Conservation (phyloP, 2,113 vertebrate species). For the Genyomyrus donnyi region DNA sequence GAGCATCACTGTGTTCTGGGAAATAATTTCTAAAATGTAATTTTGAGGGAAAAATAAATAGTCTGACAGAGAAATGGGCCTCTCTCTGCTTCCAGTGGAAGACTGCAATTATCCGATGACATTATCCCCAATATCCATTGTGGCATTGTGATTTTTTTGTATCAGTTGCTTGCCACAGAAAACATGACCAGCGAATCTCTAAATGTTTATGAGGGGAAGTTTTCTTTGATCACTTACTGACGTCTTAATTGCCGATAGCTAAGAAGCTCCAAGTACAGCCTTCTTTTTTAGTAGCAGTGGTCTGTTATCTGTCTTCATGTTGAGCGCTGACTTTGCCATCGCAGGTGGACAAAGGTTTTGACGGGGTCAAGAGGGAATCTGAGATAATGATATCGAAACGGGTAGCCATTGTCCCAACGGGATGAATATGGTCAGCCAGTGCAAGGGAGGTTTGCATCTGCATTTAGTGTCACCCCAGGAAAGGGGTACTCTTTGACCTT, state of each 20-base stretch:
- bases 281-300: neutral
- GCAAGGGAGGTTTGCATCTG: neutral
- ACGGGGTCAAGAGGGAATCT: neutral
- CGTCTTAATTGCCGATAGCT: neutral
- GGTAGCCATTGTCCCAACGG: neutral
- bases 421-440: neutral
- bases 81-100: neutral
- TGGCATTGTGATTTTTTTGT: neutral
- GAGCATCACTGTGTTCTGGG: neutral
- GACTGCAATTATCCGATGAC: neutral
- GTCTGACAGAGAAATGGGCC: neutral
- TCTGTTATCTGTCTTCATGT: neutral
- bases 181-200: neutral
- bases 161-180: neutral
- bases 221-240: neutral
- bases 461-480: neutral
- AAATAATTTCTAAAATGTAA: conserved; percentile 6
- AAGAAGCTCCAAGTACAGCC: neutral
- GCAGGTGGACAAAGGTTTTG: neutral
- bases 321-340: neutral
- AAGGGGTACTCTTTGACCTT: neutral
- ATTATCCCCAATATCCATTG: neutral
- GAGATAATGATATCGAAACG: neutral
- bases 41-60: neutral
- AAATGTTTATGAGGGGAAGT: neutral